Evolutionary conservation across 2,113 vertebrate species (phyloP), one percentile per base, ranked within the genome.

Genomic region (Alethe castanea): DNA sequence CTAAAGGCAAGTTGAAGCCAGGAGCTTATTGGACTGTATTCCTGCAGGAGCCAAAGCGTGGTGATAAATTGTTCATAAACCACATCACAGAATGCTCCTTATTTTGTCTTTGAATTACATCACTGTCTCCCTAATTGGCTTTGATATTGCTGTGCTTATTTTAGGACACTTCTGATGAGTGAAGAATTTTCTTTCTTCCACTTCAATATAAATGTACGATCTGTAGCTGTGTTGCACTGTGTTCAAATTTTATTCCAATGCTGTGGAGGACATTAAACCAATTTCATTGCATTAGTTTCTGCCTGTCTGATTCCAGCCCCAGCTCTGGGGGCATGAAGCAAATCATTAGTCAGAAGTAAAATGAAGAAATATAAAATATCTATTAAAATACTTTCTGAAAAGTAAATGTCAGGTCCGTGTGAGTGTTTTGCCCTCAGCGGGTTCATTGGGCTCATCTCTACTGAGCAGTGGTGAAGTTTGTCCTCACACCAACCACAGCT

Each of bases 331-430:
- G 66, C n/a, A 76, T 6, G 52, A 71, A 62, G 48, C 38, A 95
- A 97, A 81, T 62, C 12, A 86, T 94, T 96, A 78, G 73, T 88
- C 56, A 88, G 69, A 85, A 82, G 38, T 95, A 95, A 92, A 72
- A 70, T 92, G 73, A 77, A 72, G 12, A 92, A 94, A 92, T 79
- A 53, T 71, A 76, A 89, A 77, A 76, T 79, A 83, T 16, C 22
- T 72, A 86, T 85, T 57, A 73, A 92, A 96, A 91, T 66, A 65
- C 76, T 92, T 89, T 76, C 50, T 71, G 33, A 57, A 91, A 53
- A 91, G 31, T 66, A 66, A 69, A 19, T 20, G 26, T 66, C 59
- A 57, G 26, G 44, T 85, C 86, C 69, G 16, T 23, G 33, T 1
- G 24, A 14, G 35, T 35, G 11, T 45, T 76, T 57, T 77, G 6